These are phyloP conservation scores for Notechis scutatus DNA, from an alignment of 2,113 vertebrate species.

Conservation along the genomic window DNA sequence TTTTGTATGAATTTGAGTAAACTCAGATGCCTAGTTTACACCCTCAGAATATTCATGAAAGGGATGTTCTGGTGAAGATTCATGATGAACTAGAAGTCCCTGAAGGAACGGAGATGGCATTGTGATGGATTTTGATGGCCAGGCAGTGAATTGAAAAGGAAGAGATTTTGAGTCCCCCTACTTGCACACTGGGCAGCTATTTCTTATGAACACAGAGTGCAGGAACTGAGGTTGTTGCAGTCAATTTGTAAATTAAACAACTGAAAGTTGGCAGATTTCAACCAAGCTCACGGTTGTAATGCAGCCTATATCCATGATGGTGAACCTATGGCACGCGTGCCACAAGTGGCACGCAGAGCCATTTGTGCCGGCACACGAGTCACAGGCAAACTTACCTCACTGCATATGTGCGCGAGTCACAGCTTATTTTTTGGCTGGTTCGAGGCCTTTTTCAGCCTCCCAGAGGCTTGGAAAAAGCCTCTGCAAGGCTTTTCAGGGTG, in stretches of 20 bases:
- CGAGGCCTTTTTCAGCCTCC: no score
- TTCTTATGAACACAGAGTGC: neutral
- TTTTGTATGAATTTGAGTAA: neutral
- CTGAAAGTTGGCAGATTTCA: neutral
- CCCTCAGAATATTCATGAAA: neutral
- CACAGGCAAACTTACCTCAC: no score
- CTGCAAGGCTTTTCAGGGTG: no score
- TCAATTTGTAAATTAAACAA: neutral
- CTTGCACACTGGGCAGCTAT: neutral
- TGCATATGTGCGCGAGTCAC: no score
- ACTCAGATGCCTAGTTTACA: neutral
- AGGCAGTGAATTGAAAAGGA: neutral
- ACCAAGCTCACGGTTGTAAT: neutral
- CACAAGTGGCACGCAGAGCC: no score
- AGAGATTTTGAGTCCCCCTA: neutral
- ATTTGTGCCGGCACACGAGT: no score
- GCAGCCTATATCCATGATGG: neutral
- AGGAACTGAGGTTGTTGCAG: neutral
- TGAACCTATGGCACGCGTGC: neutral
- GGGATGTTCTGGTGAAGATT: neutral
- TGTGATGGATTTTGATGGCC: neutral
- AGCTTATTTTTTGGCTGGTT: no score
- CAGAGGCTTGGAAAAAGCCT: no score
- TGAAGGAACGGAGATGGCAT: neutral
- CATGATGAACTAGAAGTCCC: neutral